Base-by-base conservation (phyloP, 2,888 invertebrate genomes). In the Salticus scenicus region DNA sequence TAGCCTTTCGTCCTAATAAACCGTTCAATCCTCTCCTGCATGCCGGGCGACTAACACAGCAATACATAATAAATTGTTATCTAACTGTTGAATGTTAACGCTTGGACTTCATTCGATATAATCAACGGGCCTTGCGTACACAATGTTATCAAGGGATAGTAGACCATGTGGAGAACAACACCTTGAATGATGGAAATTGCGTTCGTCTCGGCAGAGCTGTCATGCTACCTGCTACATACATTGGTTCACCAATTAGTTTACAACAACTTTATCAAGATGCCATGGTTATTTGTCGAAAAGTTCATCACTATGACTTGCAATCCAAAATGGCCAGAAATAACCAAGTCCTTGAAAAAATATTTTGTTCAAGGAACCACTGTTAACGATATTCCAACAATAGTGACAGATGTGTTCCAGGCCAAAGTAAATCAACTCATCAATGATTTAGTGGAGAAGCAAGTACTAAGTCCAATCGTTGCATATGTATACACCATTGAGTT, bases 101-200 rank as follows among this genome's bases (percentile, higher is more conserved):
- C 4, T n/a, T 47, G 8, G 72, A 72, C 17, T 72, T 10, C 30
- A 72, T 72, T 51, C 17, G 72, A 42, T 14, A 72, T 30, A 72
- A 72, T 47, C 27, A 27, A 17, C 1, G 72, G n/a, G 1, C 12
- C 17, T 28, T 72, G 47, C 12, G 72, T n/a, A 47, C 72, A 24
- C 28, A 72, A 30, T 72, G 51, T 51, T 72, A 47, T 27, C 72
- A 42, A 47, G 72, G 51, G 47, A 47, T 72, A 51, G 72, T 47
- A 17, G 72, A 72, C 30, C 72, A 72, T 28, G 51, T 72, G 12
- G 47, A 72, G 30, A 72, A 72, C 8, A 47, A 30, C 30, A 28
- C 1, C n/a, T 72, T 72, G 42, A 72, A 72, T 27, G 30, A 24
- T 30, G 72, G 47, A 72, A 27, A 72, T 47, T 8, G 37, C 1